Evolutionary conservation across 2,888 invertebrate species (phyloP).

Genomic region (Hipparchia sbordonii): DNA sequence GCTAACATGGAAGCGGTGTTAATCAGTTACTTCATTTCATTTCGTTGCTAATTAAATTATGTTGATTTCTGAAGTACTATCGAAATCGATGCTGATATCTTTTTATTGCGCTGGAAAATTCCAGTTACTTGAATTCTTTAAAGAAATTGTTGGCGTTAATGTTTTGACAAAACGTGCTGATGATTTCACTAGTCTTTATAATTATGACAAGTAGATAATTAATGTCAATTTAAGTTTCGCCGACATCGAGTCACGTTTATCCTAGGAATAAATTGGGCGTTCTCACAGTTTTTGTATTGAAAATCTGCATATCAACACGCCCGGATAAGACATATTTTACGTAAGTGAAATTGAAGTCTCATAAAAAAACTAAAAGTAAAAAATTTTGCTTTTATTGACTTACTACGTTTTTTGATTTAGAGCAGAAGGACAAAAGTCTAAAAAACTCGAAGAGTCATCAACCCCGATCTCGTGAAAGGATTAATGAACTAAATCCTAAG

Average conservation of each 20-base stretch:
- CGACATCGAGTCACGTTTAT: too few species aligned
- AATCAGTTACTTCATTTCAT: conserved; percentile 18
- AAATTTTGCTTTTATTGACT: background rate
- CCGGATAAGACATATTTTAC: too few species aligned
- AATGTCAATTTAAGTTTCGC: too few species aligned
- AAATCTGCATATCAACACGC: too few species aligned
- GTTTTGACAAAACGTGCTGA: background rate
- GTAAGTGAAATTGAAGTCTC: too few species aligned
- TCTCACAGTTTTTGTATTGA: too few species aligned
- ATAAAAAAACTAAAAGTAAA: too few species aligned
- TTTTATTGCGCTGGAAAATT: conserved; percentile 14
- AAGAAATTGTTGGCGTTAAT: background rate
- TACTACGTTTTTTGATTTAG: background rate
- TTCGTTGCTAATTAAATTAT: conserved; percentile 20
- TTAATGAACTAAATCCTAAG: conserved; percentile 38
- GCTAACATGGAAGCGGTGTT: conserved; percentile 31
- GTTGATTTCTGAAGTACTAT: conserved; percentile 20
- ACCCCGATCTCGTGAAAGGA: conserved; percentile 32
- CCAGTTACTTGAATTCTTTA: background rate
- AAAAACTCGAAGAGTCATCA: conserved; percentile 29
- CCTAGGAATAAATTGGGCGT: too few species aligned
- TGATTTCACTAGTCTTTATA: too few species aligned
- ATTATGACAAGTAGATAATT: too few species aligned
- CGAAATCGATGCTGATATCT: conserved; percentile 5
- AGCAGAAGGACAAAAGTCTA: conserved; percentile 5